A percentile compares a stretch with the other conserved stretches of the same genome.
phyloP scores from a whole-genome alignment of 2,888 invertebrate species.

The Drosophila leonis region DNA sequence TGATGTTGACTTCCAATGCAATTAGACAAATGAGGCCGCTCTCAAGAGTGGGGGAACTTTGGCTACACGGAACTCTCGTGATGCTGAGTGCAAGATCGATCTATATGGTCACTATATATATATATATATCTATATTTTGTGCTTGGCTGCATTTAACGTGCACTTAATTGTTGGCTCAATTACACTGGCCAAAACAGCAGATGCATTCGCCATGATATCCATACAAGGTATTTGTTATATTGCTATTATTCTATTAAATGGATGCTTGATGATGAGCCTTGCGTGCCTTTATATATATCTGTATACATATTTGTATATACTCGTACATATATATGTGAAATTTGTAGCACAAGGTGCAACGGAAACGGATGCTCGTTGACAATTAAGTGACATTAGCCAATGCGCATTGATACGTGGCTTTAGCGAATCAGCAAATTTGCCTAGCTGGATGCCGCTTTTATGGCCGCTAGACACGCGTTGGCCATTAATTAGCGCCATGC shows the following conservation, averaged over 20 bases:
- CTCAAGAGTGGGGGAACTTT: background rate
- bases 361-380: slow-evolving; percentile 70
- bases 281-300: slow-evolving; percentile 27
- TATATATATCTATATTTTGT: slow-evolving; percentile 25
- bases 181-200: slow-evolving; percentile 30
- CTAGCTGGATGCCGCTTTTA: slow-evolving; percentile 56
- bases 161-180: slow-evolving; percentile 69
- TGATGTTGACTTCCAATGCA: slow-evolving; percentile 35
- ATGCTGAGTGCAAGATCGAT: slow-evolving; percentile 57
- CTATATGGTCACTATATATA: slow-evolving; percentile 32
- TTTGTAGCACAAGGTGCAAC: slow-evolving; percentile 66
- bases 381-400: slow-evolving; percentile 45
- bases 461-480: slow-evolving; percentile 61
- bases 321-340: background rate
- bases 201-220: slow-evolving; percentile 47
- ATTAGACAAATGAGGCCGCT: slow-evolving; percentile 33
- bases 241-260: slow-evolving; percentile 44
- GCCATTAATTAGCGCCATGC: slow-evolving; percentile 51
- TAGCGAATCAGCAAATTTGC: slow-evolving; percentile 44
- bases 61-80: slow-evolving; percentile 38
- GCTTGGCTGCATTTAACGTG: slow-evolving; percentile 69
- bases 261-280: slow-evolving; percentile 52
- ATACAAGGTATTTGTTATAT: slow-evolving; percentile 32
- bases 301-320: background rate
- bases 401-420: slow-evolving; percentile 44